Percentiles rank a stretch among this genome's conserved stretches.
Evolutionary conservation across 2,888 invertebrate genomes (phyloP).

Genomic region (Meandrusa payeni): DNA sequence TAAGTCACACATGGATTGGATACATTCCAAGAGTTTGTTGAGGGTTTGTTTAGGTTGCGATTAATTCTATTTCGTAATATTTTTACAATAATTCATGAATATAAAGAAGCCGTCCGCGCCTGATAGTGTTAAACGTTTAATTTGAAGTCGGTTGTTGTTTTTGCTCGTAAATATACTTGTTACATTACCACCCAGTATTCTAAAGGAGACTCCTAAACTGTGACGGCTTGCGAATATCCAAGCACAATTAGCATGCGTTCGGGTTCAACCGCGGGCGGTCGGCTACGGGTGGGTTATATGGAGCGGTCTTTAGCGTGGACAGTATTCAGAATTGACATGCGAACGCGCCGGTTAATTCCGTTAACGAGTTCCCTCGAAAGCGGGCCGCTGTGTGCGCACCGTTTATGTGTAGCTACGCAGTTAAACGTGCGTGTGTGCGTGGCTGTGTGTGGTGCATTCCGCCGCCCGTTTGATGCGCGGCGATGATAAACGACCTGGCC

Average conservation of each 20-base stretch:
- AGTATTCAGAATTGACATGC: slow-evolving; percentile 20
- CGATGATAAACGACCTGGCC: slow-evolving; percentile 15
- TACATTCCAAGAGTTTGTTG: too few species aligned
- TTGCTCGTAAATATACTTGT: too few species aligned
- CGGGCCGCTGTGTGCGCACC: not conserved
- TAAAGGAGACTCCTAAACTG: too few species aligned
- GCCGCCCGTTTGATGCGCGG: slow-evolving; percentile 11
- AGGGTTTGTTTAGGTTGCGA: too few species aligned
- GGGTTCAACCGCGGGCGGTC: not conserved
- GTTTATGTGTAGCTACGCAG: too few species aligned
- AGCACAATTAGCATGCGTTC: slow-evolving; percentile 3
- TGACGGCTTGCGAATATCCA: slow-evolving; percentile 2
- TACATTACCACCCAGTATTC: too few species aligned
- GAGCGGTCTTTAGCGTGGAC: slow-evolving; percentile 10
- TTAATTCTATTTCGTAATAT: too few species aligned
- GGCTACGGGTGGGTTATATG: not conserved
- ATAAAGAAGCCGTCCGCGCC: too few species aligned
- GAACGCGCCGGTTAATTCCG: slow-evolving; percentile 31
- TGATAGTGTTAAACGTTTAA: too few species aligned
- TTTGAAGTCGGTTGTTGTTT: too few species aligned
- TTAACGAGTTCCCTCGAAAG: slow-evolving; percentile 31
- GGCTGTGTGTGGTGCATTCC: slow-evolving; percentile 12
- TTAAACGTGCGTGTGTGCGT: not conserved
- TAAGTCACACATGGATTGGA: too few species aligned
- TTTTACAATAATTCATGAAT: too few species aligned